A percentile compares a stretch with the other conserved stretches of the same genome.
These are phyloP conservation scores for Betta splendens DNA, from an alignment of 2,797 vertebrate species.

Conservation along the genomic window DNA sequence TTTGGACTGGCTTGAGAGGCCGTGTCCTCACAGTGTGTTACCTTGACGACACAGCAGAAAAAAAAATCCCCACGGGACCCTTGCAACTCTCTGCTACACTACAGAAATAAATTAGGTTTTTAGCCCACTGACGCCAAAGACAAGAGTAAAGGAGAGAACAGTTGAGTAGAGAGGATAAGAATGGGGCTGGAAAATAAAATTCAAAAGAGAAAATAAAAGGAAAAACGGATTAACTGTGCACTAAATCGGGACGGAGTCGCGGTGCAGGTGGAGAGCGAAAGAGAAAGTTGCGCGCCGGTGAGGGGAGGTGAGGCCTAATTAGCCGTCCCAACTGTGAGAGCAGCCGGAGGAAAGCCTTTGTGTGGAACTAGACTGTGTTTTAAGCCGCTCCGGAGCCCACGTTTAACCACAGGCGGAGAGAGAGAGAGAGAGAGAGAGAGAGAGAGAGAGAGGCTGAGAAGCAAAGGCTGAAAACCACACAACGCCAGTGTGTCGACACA, in stretches of 20 bases:
- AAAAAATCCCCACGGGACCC: constrained; percentile 27
- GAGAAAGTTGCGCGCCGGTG: not conserved
- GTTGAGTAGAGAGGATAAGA: not conserved
- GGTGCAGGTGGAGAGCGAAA: constrained; percentile 21
- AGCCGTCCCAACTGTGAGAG: constrained; percentile 1
- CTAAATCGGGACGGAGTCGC: not conserved
- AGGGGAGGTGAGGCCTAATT: constrained; percentile 23
- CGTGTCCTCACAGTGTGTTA: constrained; percentile 51
- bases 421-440: too few species aligned
- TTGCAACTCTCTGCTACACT: constrained; percentile 36
- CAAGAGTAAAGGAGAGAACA: constrained; percentile 1
- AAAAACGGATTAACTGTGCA: not conserved
- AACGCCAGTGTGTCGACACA: too few species aligned
- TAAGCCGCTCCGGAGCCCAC: constrained; percentile 15
- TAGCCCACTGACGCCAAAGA: constrained; percentile 30
- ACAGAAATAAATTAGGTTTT: constrained; percentile 67
- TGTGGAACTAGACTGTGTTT: constrained; percentile 7
- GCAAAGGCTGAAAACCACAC: constrained; percentile 2
- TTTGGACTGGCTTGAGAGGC: constrained; percentile 45
- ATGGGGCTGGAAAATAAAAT: not conserved
- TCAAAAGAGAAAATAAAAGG: not conserved
- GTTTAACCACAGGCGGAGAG: constrained; percentile 6
- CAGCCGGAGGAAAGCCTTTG: constrained; percentile 6
- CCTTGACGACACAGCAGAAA: constrained; percentile 60
- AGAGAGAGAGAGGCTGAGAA: constrained; percentile 10